Evolutionary conservation across 2,797 vertebrate species (phyloP).

Genomic region (Sebastolobus alascanus): DNA sequence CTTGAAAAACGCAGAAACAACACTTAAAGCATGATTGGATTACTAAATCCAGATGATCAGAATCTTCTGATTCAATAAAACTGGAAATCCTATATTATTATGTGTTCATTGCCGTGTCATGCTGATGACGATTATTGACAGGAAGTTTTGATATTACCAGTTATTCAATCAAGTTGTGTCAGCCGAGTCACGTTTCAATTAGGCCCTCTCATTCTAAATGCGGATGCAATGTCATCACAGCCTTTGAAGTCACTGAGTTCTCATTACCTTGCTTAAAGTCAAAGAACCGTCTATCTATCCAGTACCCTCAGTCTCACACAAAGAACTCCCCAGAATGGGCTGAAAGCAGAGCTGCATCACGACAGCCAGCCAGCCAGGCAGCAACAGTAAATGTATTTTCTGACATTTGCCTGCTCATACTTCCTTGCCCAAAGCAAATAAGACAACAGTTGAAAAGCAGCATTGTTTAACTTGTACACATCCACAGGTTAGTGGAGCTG

Average conservation of each 20-base stretch:
- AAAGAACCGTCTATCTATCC: not conserved
- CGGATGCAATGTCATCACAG: constrained; percentile 1
- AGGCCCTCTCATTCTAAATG: not conserved
- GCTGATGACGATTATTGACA: not conserved
- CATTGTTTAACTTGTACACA: constrained; percentile 63
- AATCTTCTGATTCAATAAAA: constrained; percentile 1
- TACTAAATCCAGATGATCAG: constrained; percentile 24
- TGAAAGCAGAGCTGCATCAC: constrained; percentile 20
- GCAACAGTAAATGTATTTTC: constrained; percentile 53
- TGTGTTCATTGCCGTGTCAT: not conserved
- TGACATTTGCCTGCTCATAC: constrained; percentile 55
- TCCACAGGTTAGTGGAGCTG: constrained; percentile 53
- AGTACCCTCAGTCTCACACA: not conserved
- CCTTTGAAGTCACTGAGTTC: constrained; percentile 8
- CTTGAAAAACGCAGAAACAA: constrained; percentile 9
- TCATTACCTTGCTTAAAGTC: not conserved
- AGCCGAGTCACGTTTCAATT: not conserved
- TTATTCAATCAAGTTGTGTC: not conserved
- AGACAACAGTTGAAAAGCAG: constrained; percentile 57
- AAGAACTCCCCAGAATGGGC: constrained; percentile 9
- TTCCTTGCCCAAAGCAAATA: constrained; percentile 70
- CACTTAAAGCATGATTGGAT: constrained; percentile 11
- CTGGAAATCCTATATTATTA: not conserved
- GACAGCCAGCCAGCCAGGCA: constrained; percentile 32
- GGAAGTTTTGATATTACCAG: not conserved